Evolutionary conservation across 2,888 invertebrate species (phyloP).

Genomic region (Athripsodes cinereus): DNA sequence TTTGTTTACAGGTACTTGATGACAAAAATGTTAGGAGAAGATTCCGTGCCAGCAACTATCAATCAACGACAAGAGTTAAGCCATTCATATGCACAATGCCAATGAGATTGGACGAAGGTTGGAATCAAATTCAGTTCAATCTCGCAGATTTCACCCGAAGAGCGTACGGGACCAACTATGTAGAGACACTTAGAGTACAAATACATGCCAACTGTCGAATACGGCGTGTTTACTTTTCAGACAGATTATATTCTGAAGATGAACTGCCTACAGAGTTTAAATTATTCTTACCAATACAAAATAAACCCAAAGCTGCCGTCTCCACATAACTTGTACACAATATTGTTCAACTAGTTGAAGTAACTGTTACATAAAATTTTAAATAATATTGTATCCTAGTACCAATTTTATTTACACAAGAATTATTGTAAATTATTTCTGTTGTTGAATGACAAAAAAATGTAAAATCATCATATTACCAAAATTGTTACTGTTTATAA

Average conservation of each 20-base stretch:
- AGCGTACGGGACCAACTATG: constrained; percentile 94
- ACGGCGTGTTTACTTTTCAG: constrained; percentile 84
- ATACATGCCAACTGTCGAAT: constrained; percentile 95
- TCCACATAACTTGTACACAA: too few relatives aligned
- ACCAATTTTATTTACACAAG: too few relatives aligned
- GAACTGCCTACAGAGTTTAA: constrained; percentile 94
- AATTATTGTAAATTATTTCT: too few relatives aligned
- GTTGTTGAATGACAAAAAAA: too few relatives aligned
- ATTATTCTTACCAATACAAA: constrained; percentile 88
- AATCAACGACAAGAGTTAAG: constrained; percentile 88
- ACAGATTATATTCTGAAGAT: constrained; percentile 88
- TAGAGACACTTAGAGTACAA: constrained; percentile 85
- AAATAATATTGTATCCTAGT: too few relatives aligned
- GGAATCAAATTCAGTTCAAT: constrained; percentile 95
- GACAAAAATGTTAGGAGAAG: constrained; percentile 86
- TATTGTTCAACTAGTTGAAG: too few relatives aligned
- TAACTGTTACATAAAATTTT: too few relatives aligned
- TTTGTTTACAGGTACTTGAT: constrained; percentile 82
- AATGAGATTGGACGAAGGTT: constrained; percentile 88
- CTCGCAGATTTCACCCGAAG: constrained; percentile 88
- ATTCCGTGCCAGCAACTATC: constrained; percentile 92
- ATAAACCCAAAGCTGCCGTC: constrained; percentile 56
- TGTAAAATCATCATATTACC: too few relatives aligned
- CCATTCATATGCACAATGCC: constrained; percentile 99
- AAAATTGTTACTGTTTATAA: too few relatives aligned